Conservation (phyloP, 2,888 invertebrate species). For the Watsonalla binaria region DNA sequence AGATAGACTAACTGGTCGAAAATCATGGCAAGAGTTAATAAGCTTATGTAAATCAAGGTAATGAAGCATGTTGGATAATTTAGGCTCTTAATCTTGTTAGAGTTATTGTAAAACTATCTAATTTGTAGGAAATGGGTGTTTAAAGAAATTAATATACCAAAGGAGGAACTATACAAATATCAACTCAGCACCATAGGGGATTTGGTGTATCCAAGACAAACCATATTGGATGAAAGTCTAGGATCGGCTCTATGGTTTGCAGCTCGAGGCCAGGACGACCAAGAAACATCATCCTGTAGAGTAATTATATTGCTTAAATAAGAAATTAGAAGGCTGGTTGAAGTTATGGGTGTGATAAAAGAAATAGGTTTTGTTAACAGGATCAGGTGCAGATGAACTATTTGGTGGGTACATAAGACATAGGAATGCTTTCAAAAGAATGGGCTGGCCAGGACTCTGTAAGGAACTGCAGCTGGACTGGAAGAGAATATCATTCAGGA, state of each 20-base stretch:
- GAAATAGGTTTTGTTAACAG: slow-evolving; percentile 86
- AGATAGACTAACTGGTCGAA: slow-evolving; percentile 88
- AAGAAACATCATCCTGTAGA: slow-evolving; percentile 80
- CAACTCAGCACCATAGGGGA: slow-evolving; percentile 82
- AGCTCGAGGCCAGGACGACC: slow-evolving; percentile 82
- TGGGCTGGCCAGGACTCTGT: slow-evolving; percentile 74
- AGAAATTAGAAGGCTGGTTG: not conserved
- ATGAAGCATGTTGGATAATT: not conserved
- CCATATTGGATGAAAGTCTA: slow-evolving; percentile 96
- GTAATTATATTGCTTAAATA: slow-evolving; percentile 45
- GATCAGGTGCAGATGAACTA: slow-evolving; percentile 98
- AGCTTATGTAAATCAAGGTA: slow-evolving; percentile 81
- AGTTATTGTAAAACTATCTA: slow-evolving; percentile 2
- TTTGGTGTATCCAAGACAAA: slow-evolving; percentile 90
- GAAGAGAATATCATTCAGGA: slow-evolving; percentile 90
- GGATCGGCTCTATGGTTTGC: slow-evolving; percentile 99
- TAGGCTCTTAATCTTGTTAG: too few species aligned
- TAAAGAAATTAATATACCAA: slow-evolving; percentile 86
- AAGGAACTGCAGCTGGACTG: slow-evolving; percentile 88
- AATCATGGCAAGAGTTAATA: slow-evolving; percentile 84
- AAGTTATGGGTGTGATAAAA: not conserved
- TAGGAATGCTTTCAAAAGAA: slow-evolving; percentile 82
- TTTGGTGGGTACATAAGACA: slow-evolving; percentile 97
- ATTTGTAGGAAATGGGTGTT: slow-evolving; percentile 87
- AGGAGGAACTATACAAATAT: slow-evolving; percentile 79